Conservation (phyloP, 2,797 vertebrate genomes). For the Gallinago nigripennis region DNA sequence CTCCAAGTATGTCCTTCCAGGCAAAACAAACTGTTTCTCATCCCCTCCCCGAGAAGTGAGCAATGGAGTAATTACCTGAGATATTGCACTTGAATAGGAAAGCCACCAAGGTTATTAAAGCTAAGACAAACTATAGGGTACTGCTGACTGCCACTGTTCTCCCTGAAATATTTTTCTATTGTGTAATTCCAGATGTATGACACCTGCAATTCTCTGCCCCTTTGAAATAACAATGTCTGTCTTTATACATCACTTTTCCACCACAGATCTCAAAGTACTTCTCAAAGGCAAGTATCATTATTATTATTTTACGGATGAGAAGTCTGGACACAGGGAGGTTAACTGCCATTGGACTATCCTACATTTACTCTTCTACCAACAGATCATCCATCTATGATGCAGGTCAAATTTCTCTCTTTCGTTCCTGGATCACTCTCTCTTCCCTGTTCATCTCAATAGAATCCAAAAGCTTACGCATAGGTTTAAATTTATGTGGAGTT, state of each 20-base stretch:
- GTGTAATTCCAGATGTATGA: neutral
- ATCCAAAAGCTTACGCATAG: neutral
- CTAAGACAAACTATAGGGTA: neutral
- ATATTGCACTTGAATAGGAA: neutral
- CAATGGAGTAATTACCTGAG: neutral
- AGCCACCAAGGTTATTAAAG: neutral
- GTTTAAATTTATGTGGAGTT: slow-evolving; percentile 54
- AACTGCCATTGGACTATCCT: neutral
- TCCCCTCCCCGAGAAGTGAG: neutral
- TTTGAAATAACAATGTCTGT: slow-evolving; percentile 30
- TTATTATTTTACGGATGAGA: neutral
- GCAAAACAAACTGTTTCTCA: neutral
- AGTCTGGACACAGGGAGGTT: neutral
- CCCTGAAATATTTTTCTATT: neutral
- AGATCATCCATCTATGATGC: neutral
- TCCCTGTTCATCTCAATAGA: neutral
- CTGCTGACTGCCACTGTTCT: neutral
- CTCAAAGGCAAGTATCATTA: neutral
- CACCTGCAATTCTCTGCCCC: neutral
- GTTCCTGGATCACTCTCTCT: neutral
- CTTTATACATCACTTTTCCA: neutral
- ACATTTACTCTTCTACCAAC: neutral
- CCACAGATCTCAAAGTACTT: neutral
- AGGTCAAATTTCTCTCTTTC: slow-evolving; percentile 18
- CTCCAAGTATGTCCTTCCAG: neutral